Base-by-base conservation (phyloP, 2,113 vertebrate species). In the Prunella himalayana region DNA sequence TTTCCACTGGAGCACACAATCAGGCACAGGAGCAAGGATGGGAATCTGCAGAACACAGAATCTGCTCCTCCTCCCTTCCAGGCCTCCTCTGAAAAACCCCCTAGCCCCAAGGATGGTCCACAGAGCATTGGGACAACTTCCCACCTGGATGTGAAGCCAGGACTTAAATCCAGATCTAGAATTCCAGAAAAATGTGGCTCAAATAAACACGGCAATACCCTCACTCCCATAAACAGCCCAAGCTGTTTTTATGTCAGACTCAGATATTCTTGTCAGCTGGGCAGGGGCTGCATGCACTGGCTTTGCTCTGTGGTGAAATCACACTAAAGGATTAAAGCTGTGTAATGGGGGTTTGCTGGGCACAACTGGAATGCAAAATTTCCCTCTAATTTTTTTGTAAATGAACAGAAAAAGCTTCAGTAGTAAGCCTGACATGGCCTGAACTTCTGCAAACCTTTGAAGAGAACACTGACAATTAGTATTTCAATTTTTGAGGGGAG, bases 401-500 rank as follows among this genome's bases (percentile, higher is more conserved):
- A 87, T 4, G 39, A 90, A 83, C 19, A 90, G 66, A 57, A 88
- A 4, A 70, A 33, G 45, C 45, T 72, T 66, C 72, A 76, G 41
- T 71, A 63, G 59, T 20, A 49, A 66, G 70, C 47, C n/a, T 81
- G 66, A 86, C 5, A 7, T 8, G 60, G 3, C 4, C 56, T 81
- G 63, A 89, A 82, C 49, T 83, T 70, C 33, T 39, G 22, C 35
- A 87, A 82, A 86, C 37, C 88, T 95, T 64, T 66, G 63, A 92
- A 82, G 70, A 73, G 57, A 82, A 54, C 53, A 60, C 25, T 85
- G 87, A 77, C 75, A 96, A 95, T 92, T 88, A 94, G 51, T 85
- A 88, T 91, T 93, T 88, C 75, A 72, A 1, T 27, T 81, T 81
- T 66, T 21, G 31, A 31, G 27, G 19, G 39, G 23, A 82, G 30